Evolutionary conservation across 2,797 vertebrate genomes (phyloP).

Genomic region (Acanthurus leucopareius): DNA sequence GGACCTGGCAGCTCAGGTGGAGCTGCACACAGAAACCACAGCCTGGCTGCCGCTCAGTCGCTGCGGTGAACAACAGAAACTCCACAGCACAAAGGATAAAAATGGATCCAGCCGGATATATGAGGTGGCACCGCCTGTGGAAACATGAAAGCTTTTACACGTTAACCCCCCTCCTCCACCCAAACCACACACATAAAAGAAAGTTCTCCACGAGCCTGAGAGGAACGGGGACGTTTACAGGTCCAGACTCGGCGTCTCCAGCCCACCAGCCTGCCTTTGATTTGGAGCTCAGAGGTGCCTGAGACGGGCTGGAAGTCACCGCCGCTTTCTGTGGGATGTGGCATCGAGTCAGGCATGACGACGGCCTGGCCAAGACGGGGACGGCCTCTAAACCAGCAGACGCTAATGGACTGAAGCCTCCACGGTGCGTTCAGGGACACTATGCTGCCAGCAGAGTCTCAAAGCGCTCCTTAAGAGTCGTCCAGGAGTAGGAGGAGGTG

Average conservation of each 20-base stretch:
- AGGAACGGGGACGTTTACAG: conserved; percentile 77
- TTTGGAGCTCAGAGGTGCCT: conserved; percentile 42
- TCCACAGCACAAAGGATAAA: conserved; percentile 81
- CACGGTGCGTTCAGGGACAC: conserved; percentile 81
- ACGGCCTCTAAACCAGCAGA: conserved; percentile 34
- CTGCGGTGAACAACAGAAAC: conserved; percentile 68
- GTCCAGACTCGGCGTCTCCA: conserved; percentile 82
- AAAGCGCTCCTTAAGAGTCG: conserved; percentile 87
- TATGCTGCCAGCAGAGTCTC: conserved; percentile 86
- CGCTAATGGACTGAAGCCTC: conserved; percentile 13
- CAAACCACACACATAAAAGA: conserved; percentile 67
- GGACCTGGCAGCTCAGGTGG: conserved; percentile 90
- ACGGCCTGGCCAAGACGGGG: conserved; percentile 88
- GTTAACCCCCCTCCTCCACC: conserved; percentile 78
- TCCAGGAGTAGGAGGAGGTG: conserved; percentile 90
- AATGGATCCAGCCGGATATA: conserved; percentile 75
- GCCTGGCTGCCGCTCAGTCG: conserved; percentile 92
- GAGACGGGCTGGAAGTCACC: conserved; percentile 62
- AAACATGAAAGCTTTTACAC: conserved; percentile 94
- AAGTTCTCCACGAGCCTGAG: conserved; percentile 38
- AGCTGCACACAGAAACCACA: conserved; percentile 88
- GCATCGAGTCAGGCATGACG: conserved; percentile 91
- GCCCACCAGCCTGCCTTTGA: conserved; percentile 80
- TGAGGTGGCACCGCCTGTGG: conserved; percentile 95
- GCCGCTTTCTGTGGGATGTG: conserved; percentile 88